Base-by-base conservation (phyloP, 2,888 invertebrate genomes). In the Stomorhina lunata region DNA sequence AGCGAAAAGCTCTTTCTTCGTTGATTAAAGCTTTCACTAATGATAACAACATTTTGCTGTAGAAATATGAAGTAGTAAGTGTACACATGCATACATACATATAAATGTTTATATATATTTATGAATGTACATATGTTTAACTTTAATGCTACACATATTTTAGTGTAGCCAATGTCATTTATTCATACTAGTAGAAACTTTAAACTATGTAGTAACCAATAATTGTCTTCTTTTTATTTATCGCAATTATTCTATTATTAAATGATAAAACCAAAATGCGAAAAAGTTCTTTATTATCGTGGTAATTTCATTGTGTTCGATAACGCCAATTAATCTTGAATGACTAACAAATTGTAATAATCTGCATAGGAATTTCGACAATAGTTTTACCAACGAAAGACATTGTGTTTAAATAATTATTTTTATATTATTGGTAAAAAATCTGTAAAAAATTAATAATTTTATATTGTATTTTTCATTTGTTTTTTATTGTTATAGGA, bases 401-500 rank as follows among this genome's bases (percentile, higher is more conserved):
- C n/a, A n/a, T n/a, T n/a, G n/a, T n/a, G n/a, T n/a, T n/a, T n/a
- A n/a, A n/a, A n/a, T n/a, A n/a, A n/a, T n/a, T n/a, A n/a, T n/a
- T n/a, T n/a, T n/a, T 43, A 17, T 43, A 43, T 15, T 43, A n/a
- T n/a, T n/a, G n/a, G n/a, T n/a, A n/a, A n/a, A 43, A 43, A 43
- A 15, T 43, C 2, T 17, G 4, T 7, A 55, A 10, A 57, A 34
- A 25, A 15, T 50, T 72, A 34, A 17, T 4, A 43, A 22, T 40
- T 53, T 43, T 53, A 27, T 40, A 53, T 1, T 20, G 0, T 45
- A 2, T 0, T 45, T n/a, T n/a, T n/a, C n/a, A 27, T 57, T 15
- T 40, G 10, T 55, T 53, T 15, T 17, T 45, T 32, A 15, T 48
- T 34, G 4, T 71, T 81, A 5, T 50, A 85, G 86, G 85, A 85